These are phyloP conservation scores for Chloropsis cyanopogon DNA, from an alignment of 2,113 vertebrate species.

Conservation along the genomic window DNA sequence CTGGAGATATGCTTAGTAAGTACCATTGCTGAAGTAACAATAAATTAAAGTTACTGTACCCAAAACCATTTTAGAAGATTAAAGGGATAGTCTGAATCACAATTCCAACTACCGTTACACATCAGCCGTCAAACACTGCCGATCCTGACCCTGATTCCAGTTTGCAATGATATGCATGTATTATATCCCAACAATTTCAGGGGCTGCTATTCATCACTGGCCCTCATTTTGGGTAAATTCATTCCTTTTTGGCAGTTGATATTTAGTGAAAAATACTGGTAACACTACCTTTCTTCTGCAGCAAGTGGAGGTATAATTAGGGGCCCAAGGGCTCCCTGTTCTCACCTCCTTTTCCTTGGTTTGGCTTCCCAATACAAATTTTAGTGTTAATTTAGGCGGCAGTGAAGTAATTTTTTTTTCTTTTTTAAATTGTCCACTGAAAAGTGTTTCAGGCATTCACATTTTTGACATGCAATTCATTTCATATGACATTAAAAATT, in stretches of 20 bases:
- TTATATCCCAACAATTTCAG: not conserved
- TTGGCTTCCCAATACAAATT: not conserved
- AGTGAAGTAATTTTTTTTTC: not conserved
- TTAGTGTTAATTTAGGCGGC: not conserved
- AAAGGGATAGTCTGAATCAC: not conserved
- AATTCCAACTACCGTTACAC: not conserved
- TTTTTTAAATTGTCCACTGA: not conserved
- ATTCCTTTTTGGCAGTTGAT: not conserved
- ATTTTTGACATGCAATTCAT: not conserved
- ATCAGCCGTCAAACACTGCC: not conserved
- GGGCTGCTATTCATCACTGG: not conserved
- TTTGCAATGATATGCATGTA: not conserved
- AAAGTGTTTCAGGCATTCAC: not conserved
- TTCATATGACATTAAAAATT: not conserved
- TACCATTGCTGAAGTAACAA: not conserved
- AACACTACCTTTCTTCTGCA: not conserved
- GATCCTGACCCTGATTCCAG: not conserved
- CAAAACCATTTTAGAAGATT: not conserved
- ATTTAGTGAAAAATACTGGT: slow-evolving; percentile 6
- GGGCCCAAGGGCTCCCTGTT: not conserved
- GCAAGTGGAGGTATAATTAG: not conserved
- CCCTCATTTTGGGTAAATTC: not conserved
- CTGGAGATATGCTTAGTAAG: not conserved
- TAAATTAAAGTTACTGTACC: not conserved
- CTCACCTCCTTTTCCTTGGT: not conserved